Evolutionary conservation across 2,888 invertebrate genomes (phyloP), one percentile per base, ranked within the genome.

Genomic region (Epistrophe eligans): DNA sequence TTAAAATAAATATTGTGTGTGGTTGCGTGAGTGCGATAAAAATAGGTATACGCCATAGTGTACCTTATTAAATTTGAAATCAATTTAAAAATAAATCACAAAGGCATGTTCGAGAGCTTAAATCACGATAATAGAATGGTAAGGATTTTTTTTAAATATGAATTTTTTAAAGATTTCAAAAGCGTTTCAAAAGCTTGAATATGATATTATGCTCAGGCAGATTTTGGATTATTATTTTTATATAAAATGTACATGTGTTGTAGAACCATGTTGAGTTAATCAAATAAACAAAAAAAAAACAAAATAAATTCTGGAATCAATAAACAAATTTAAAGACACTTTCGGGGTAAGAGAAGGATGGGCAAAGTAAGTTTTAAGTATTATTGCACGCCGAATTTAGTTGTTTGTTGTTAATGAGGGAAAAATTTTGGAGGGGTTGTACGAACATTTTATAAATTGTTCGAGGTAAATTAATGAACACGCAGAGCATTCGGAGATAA

Each of bases 11-110:
- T 1, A 24, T 24, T 24, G 24, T 24, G 24, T 24, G 17, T 60
- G n/a, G 8, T 58, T 38, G n/a, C 7, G 35, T 40, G 17, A 19
- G 32, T 58, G n/a, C 4, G 11, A 57, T 32, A 60, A 60, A 40
- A 60, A 40, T 40, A 40, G 19, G 60, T 40, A 60, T 60, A 60
- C 60, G 60, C 40, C 3, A 19, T 15, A 60, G 60, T 60, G 38
- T 19, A 13, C 60, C 13, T 1, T 2, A 24, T 15, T 55, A 3
- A 43, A 13, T 13, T 55, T 15, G 4, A 28, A 55, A 15, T 55
- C 4, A 15, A n/a, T 38, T 17, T 40, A 19, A 35, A 38, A 13
- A 4, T 2, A 62, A 19, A 35, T 35, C 1, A 13, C 7, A 13
- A 8, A 19, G 13, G 6, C 10, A 40, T 43, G 40, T 24, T 62